Conservation (phyloP, 2,888 invertebrate genomes). For the Eueremaeus valkanovi region DNA sequence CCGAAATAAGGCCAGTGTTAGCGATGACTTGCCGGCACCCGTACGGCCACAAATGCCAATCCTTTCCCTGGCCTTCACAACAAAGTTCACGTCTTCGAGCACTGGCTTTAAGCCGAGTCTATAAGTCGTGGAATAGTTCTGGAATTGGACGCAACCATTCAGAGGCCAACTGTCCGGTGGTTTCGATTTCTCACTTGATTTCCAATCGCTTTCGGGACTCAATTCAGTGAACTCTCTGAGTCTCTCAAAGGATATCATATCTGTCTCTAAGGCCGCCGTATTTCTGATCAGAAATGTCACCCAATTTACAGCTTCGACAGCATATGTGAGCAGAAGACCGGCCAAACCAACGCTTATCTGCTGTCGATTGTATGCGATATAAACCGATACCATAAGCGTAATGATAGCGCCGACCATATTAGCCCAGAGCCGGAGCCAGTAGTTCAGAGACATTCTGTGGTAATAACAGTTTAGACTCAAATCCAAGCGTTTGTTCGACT, state of each 20-base stretch:
- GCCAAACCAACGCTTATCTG: constrained; percentile 61
- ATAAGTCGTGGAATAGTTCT: constrained; percentile 77
- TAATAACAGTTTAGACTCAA: constrained; percentile 87
- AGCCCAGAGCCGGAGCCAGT: constrained; percentile 86
- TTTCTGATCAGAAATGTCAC: constrained; percentile 58
- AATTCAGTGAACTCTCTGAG: constrained; percentile 55
- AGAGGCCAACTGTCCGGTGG: constrained; percentile 73
- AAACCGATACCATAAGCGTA: constrained; percentile 83
- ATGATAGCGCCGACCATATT: constrained; percentile 96
- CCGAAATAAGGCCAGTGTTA: constrained; percentile 51
- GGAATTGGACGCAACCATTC: constrained; percentile 72
- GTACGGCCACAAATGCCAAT: constrained; percentile 52
- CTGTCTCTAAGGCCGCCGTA: constrained; percentile 58
- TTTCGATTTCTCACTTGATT: constrained; percentile 51
- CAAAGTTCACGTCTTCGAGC: constrained; percentile 70
- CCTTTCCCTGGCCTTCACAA: constrained; percentile 61
- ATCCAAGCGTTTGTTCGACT: constrained; percentile 86
- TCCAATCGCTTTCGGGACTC: neutral
- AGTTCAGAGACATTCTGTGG: constrained; percentile 85
- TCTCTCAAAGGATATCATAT: constrained; percentile 59
- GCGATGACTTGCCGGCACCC: constrained; percentile 52
- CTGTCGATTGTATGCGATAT: neutral
- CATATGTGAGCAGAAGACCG: constrained; percentile 57
- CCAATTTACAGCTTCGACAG: constrained; percentile 59
- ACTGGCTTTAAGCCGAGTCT: constrained; percentile 79